Conservation (phyloP, 2,113 vertebrate genomes). For the Leiothrix lutea region DNA sequence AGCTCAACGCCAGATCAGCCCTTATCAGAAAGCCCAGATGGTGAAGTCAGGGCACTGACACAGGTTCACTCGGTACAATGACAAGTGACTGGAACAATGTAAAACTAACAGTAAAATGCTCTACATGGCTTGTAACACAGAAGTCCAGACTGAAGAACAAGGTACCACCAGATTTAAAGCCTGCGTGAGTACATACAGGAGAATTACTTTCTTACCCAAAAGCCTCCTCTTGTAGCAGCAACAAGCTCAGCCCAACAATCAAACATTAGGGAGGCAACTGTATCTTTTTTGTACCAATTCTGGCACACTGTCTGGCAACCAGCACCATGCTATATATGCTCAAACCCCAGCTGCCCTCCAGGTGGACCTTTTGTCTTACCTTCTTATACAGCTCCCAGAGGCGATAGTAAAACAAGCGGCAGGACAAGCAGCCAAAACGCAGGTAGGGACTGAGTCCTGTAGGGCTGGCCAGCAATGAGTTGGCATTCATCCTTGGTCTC, state of each 20-base stretch:
- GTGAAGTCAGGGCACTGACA: not conserved
- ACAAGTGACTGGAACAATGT: not conserved
- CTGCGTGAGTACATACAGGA: not conserved
- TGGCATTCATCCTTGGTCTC: constrained; percentile 85
- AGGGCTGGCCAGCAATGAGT: constrained; percentile 88
- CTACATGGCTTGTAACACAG: not conserved
- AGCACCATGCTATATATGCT: not conserved
- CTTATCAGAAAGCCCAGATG: not conserved
- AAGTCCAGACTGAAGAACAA: not conserved
- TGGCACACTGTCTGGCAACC: not conserved
- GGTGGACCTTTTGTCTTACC: constrained; percentile 69
- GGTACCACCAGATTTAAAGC: not conserved
- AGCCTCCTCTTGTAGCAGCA: not conserved
- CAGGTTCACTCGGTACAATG: not conserved
- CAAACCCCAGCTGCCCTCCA: not conserved
- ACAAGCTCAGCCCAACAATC: not conserved
- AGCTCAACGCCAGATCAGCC: not conserved
- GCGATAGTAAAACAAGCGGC: constrained; percentile 91
- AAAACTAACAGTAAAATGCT: not conserved
- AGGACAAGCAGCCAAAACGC: constrained; percentile 93
- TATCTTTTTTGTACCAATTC: not conserved
- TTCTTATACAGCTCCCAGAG: constrained; percentile 94
- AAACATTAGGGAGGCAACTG: not conserved
- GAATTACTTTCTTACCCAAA: not conserved
- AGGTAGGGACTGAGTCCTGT: constrained; percentile 95